Evolutionary conservation across 2,888 invertebrate genomes (phyloP), one percentile per base, ranked within the genome.

Genomic region (Perizoma flavofasciatum): DNA sequence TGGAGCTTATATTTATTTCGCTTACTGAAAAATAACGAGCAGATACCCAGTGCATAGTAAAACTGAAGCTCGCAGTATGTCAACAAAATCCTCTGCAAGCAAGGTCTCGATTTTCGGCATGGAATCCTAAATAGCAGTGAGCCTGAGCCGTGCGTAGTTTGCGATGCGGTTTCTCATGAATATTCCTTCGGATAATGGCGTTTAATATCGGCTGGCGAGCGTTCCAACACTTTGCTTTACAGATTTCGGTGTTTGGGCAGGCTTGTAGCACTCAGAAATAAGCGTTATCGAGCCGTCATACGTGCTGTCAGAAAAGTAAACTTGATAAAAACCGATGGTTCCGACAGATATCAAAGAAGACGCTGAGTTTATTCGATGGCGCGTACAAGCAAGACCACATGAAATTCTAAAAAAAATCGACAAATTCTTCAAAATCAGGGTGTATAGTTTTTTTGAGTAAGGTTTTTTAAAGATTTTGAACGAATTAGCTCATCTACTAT

Each of bases 161-260:
- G 70, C 63, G 65, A 63, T 72, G 78, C 68, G 79, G 74, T 75
- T 65, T 49, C 74, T 81, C 80, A 79, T 81, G 81, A 79, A 81
- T 81, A 81, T 80, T 80, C 78, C 63, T 5, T 10, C 43, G 68
- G 70, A 71, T 80, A 80, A 79, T 79, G 70, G 59, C 68, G 76
- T 71, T 77, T 78, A 79, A 79, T 79, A 80, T 77, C 69, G 74
- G 65, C 55, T 56, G 59, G 66, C 55, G 68, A 70, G 66, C 66
- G 65, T 65, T 67, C 68, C 69, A 60, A 64, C 65, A 70, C 67
- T 69, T 71, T 70, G 69, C 52, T 63, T 49, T 68, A 65, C 68
- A 68, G 69, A 69, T 73, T 72, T 68, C 55, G 67, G 55, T 63
- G 62, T 68, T 66, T 69, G 44, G 49, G 11, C 53, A 49, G 40